Conservation (phyloP, 2,888 invertebrate species). For the Ophonus ardosiacus region DNA sequence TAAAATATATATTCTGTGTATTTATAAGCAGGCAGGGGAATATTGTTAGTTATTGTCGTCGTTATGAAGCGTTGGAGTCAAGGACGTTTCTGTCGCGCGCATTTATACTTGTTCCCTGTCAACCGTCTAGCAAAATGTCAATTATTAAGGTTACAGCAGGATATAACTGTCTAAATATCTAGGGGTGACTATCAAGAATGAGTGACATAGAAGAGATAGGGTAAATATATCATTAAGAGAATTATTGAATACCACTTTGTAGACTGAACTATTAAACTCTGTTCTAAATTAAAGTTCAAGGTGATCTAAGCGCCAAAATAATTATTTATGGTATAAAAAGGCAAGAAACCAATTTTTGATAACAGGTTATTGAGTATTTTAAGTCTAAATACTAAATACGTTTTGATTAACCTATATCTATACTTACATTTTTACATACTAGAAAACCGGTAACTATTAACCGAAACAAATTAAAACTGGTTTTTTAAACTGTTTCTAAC, state of each 20-base stretch:
- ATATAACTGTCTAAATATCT: constrained; percentile 6
- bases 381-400: too few relatives aligned
- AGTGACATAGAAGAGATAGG: neutral
- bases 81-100: neutral
- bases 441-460: too few relatives aligned
- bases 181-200: neutral
- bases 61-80: neutral
- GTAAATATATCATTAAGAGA: neutral
- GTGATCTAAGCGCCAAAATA: too few relatives aligned
- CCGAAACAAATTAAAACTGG: too few relatives aligned
- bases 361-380: too few relatives aligned
- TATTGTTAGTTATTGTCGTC: neutral
- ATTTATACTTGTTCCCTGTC: constrained; percentile 2
- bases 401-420: too few relatives aligned
- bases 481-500: too few relatives aligned
- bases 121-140: constrained; percentile 21
- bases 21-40: neutral
- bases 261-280: too few relatives aligned
- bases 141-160: constrained; percentile 2
- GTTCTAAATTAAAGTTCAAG: too few relatives aligned
- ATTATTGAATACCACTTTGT: neutral
- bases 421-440: too few relatives aligned
- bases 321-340: too few relatives aligned
- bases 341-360: too few relatives aligned
- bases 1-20: neutral